Evolutionary conservation across 2,797 vertebrate species (phyloP).

Genomic region (Mus minutoides): DNA sequence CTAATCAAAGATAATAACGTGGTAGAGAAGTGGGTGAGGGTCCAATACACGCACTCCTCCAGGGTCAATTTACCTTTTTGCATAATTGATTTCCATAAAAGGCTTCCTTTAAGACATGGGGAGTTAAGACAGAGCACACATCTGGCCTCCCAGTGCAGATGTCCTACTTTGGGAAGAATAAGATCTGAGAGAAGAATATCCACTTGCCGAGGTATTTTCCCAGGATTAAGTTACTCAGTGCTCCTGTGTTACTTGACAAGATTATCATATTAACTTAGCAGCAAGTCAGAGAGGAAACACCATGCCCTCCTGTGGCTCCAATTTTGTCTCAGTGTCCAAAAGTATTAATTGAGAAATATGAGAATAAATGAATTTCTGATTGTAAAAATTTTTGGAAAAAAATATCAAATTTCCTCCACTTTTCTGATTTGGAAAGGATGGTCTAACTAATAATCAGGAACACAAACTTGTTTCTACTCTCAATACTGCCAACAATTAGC

Average conservation of each 20-base stretch:
- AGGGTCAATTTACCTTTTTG: background rate
- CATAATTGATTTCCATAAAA: background rate
- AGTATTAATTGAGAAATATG: slow-evolving; percentile 41
- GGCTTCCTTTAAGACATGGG: slow-evolving; percentile 40
- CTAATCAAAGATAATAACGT: background rate
- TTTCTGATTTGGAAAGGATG: slow-evolving; percentile 19
- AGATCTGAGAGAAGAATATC: background rate
- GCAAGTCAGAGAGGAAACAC: background rate
- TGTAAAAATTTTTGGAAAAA: slow-evolving; percentile 41
- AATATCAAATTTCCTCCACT: background rate
- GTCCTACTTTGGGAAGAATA: slow-evolving; percentile 12
- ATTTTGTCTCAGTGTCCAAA: slow-evolving; percentile 39
- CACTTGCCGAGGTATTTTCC: background rate
- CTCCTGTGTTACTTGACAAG: background rate
- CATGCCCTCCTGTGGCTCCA: background rate
- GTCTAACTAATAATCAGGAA: background rate
- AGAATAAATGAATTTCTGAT: slow-evolving; percentile 22
- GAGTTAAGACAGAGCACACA: background rate
- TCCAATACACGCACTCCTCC: background rate
- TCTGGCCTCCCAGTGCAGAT: slow-evolving; percentile 35
- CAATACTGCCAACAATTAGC: background rate
- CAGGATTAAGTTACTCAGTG: slow-evolving; percentile 11
- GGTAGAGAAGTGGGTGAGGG: background rate
- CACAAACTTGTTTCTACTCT: background rate
- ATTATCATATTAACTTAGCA: slow-evolving; percentile 19